Base-by-base conservation (phyloP, 2,888 invertebrate genomes). In the Corythucha ciliata region DNA sequence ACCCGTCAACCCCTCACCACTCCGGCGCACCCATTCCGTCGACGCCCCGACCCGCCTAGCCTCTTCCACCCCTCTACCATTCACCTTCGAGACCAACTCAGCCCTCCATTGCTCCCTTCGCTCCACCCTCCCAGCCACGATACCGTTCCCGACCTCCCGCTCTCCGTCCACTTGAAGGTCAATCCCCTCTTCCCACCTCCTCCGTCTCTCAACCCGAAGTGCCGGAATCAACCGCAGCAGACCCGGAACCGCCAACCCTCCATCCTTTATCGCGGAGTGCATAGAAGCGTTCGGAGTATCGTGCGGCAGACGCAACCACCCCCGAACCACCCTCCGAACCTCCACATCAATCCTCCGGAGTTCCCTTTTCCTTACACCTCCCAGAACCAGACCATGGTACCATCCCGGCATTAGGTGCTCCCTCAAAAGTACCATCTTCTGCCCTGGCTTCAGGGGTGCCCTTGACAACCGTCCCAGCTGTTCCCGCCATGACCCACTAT, bases 71-170 rank as follows among this genome's bases (percentile, higher is more conserved):
- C 74, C 76, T 74, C 78, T 76, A 75, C 75, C 76, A 64, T 72
- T 76, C 71, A 78, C 77, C 78, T 79, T 76, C 78, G 78, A 80
- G 77, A 81, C 79, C 80, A 79, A 79, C 75, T 80, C 65, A 67
- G 66, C 68, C 68, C 65, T 68, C 68, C 65, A 67, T 52, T 55
- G 52, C 68, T 70, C 68, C 70, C 66, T 65, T 65, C 68, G 55
- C 47, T 58, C 59, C 58, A 60, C 16, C 7, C 22, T 2, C 12
- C 32, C 12, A 1, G 6, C 1, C 7, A 34, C 1, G 4, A 5
- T n/a, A n/a, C n/a, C n/a, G n/a, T n/a, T 2, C 27, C 22, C 6
- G 8, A 18, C 12, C 14, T 14, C 18, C 42, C 36, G 25, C 46
- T 36, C 29, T 22, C n/a, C 27, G 21, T 6, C 16, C 26, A 50